Base-by-base conservation (phyloP, 2,113 vertebrate genomes). In the Aix galericulata region DNA sequence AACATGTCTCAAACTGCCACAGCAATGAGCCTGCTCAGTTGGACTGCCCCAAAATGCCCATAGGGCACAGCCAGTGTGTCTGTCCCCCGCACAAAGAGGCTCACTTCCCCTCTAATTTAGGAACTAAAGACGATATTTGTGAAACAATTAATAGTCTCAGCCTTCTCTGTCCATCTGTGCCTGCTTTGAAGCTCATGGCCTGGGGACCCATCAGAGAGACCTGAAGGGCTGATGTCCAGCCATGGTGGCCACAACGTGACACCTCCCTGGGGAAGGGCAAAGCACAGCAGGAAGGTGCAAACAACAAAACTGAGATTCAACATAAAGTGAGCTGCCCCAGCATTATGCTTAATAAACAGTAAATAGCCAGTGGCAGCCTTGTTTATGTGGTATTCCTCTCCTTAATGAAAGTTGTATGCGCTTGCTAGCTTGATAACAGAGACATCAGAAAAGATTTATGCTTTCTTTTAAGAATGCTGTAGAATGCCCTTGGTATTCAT, bases 371-470 rank as follows among this genome's bases (percentile, higher is more conserved):
- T 23, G 29, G 34, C 78, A 58, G 67, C 20, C 13, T 64, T 73
- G 38, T 26, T 89, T 72, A 38, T 0, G 1, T n/a, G 21, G 25
- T 44, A 17, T 21, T 32, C 3, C 0, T 1, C 73, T 73, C 56
- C 58, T 83, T 67, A 86, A 58, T 52, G 62, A 52, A 77, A 14
- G 29, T 40, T 59, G n/a, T 66, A 72, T 50, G 20, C 0, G 0
- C 53, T 73, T 3, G 1, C 50, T 34, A 36, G 31, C n/a, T 74
- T 89, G 38, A 55, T 60, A 52, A 52, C 32, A 75, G 62, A 8
- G 18, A 50, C 8, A 80, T 48, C n/a, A 79, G 58, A 52, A 78
- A 89, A 95, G 46, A 88, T 93, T 93, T 91, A 90, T n/a, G 52
- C 17, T 89, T 71, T 86, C 46, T 88, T 73, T 66, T 55, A 59